These are phyloP conservation scores for Gadus macrocephalus DNA, from an alignment of 2,113 vertebrate genomes.

Conservation along the genomic window DNA sequence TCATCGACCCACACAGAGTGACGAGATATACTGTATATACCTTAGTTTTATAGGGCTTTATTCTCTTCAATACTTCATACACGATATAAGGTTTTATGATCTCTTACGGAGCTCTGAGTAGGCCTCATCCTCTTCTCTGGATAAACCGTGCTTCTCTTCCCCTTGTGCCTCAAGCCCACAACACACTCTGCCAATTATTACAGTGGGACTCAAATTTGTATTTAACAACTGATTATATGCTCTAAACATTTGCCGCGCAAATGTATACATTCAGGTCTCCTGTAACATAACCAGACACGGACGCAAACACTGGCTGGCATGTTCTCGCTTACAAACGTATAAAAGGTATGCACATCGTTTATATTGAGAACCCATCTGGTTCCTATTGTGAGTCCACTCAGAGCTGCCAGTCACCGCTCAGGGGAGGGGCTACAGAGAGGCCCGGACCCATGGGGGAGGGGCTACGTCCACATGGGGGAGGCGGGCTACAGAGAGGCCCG, in stretches of 20 bases:
- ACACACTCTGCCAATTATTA: not conserved
- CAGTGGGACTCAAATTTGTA: slow-evolving; percentile 18
- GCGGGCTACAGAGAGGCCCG: too few relatives aligned
- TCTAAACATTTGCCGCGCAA: not conserved
- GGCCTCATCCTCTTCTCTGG: too few relatives aligned
- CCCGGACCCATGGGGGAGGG: too few relatives aligned
- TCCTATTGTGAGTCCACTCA: slow-evolving; percentile 68
- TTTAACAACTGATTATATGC: slow-evolving; percentile 19
- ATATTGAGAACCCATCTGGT: slow-evolving; percentile 74
- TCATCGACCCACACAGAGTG: too few relatives aligned
- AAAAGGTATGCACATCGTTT: slow-evolving; percentile 51
- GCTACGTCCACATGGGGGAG: too few relatives aligned
- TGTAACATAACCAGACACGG: slow-evolving; percentile 35
- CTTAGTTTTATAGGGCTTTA: too few relatives aligned
- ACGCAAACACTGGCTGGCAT: slow-evolving; percentile 22
- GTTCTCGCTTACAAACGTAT: not conserved
- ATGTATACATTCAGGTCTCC: slow-evolving; percentile 15
- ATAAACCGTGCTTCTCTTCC: too few relatives aligned
- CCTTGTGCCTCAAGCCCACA: slow-evolving; percentile 1
- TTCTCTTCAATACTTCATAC: too few relatives aligned
- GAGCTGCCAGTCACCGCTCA: slow-evolving; percentile 53
- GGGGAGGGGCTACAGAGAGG: slow-evolving; percentile 37
- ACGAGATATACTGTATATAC: too few relatives aligned
- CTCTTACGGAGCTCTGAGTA: too few relatives aligned
- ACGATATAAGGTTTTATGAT: too few relatives aligned